Percentiles rank a stretch among this genome's conserved stretches.
These are phyloP conservation scores for Megathymus violae DNA, from an alignment of 1,140 invertebrate species.

Conservation along the genomic window DNA sequence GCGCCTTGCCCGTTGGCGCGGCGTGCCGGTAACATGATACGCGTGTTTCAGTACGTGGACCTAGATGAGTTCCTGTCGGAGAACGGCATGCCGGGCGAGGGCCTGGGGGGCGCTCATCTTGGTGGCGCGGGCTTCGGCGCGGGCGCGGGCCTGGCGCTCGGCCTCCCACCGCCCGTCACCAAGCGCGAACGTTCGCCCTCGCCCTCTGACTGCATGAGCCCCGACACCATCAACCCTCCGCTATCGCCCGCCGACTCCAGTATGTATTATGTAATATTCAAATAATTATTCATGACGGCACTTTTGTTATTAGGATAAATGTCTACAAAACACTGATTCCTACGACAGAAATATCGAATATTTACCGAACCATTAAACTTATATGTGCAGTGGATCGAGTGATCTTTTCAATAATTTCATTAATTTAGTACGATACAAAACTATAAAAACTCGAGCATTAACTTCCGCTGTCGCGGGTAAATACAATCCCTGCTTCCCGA, in stretches of 20 bases:
- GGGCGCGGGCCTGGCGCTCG: constrained; percentile 83
- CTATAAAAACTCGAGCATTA: no score
- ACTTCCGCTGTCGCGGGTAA: no score
- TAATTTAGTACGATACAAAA: no score
- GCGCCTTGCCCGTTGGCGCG: constrained; percentile 24
- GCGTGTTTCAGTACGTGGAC: constrained; percentile 93
- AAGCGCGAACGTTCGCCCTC: constrained; percentile 93
- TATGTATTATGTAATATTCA: constrained; percentile 87
- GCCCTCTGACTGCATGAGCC: constrained; percentile 93
- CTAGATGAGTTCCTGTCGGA: constrained; percentile 97
- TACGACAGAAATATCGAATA: no score
- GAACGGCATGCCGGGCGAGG: constrained; percentile 94
- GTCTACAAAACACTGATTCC: not conserved
- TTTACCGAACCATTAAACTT: no score
- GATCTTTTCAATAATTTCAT: no score
- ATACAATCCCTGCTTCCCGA: no score
- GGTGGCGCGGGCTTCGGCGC: no score
- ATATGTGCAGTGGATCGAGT: no score
- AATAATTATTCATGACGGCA: no score
- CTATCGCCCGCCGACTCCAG: constrained; percentile 92
- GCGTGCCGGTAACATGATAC: constrained; percentile 46
- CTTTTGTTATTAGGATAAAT: no score
- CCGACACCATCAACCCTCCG: constrained; percentile 92
- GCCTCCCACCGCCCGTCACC: constrained; percentile 84
- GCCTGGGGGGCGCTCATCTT: no score